phyloP scores from a whole-genome alignment of 2,888 invertebrate species.

The Noctuana brunneofusca region DNA sequence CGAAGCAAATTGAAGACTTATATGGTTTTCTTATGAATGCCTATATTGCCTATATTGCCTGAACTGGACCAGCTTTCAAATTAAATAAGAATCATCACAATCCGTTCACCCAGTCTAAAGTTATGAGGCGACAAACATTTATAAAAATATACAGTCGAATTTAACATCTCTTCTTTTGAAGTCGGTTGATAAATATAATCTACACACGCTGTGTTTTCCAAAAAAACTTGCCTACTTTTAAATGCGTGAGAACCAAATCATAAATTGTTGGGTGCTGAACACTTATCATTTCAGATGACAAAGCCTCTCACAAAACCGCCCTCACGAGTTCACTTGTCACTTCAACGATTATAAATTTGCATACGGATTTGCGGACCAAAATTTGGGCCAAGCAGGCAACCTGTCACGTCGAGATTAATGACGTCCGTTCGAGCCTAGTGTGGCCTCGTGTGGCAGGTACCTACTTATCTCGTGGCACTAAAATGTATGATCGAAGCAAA shows the following conservation, averaged over 20 bases:
- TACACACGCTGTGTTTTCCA: background rate
- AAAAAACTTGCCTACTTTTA: background rate
- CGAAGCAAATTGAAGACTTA: no score
- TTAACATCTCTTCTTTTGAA: no score
- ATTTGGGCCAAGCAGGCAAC: constrained; percentile 39
- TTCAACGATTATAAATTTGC: constrained; percentile 40
- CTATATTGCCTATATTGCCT: no score
- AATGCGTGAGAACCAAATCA: constrained; percentile 11
- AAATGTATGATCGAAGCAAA: constrained; percentile 27
- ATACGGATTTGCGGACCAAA: constrained; percentile 30
- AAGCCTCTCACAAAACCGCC: constrained; percentile 28
- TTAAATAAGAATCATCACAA: no score
- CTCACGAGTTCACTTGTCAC: constrained; percentile 40
- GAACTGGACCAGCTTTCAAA: no score
- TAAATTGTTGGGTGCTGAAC: constrained; percentile 12
- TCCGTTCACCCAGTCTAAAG: no score
- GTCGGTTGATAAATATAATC: background rate
- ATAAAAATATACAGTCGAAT: no score
- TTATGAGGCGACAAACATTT: no score
- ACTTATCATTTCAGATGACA: constrained; percentile 36
- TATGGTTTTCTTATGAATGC: no score
- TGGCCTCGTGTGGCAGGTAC: no score
- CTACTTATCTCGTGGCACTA: background rate
- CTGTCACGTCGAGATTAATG: constrained; percentile 41
- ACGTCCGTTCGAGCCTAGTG: background rate